Conservation (phyloP, 92 coral and sea anemone genomes). For the Phenganax marumi region DNA sequence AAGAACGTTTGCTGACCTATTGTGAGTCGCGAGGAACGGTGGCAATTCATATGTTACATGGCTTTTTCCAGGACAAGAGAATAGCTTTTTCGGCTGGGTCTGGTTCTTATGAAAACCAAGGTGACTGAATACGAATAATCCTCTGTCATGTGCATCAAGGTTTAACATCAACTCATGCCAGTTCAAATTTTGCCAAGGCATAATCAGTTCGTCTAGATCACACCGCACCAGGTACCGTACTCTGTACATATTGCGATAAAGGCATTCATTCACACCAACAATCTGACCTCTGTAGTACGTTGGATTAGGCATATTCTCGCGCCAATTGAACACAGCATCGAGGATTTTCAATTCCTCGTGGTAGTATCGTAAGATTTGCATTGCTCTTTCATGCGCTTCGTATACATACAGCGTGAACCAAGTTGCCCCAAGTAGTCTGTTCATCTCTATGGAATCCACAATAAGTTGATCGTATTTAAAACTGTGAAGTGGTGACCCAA, state of each 20-base stretch:
- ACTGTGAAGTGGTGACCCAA: no score
- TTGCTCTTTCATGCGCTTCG: no score
- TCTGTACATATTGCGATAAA: no score
- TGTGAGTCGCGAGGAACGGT: neutral
- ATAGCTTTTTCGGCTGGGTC: neutral
- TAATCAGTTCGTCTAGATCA: conserved; percentile 29
- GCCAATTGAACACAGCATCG: conserved; percentile 7
- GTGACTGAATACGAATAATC: neutral
- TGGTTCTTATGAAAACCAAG: conserved; percentile 18
- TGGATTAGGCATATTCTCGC: conserved; percentile 3
- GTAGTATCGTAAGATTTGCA: no score
- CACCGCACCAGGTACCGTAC: conserved; percentile 1
- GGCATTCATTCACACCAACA: no score
- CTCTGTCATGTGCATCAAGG: neutral
- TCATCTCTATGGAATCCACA: conserved; percentile 28
- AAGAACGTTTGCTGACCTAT: conserved; percentile 10
- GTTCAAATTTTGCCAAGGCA: no score
- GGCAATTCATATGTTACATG: conserved; percentile 7
- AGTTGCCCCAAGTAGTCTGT: conserved; percentile 8
- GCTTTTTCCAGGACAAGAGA: neutral
- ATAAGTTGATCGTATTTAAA: no score
- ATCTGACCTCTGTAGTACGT: no score
- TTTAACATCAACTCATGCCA: neutral
- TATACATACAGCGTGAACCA: no score
- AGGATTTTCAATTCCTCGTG: neutral